Conservation (phyloP, 2,113 vertebrate species). For the Octodon degus region DNA sequence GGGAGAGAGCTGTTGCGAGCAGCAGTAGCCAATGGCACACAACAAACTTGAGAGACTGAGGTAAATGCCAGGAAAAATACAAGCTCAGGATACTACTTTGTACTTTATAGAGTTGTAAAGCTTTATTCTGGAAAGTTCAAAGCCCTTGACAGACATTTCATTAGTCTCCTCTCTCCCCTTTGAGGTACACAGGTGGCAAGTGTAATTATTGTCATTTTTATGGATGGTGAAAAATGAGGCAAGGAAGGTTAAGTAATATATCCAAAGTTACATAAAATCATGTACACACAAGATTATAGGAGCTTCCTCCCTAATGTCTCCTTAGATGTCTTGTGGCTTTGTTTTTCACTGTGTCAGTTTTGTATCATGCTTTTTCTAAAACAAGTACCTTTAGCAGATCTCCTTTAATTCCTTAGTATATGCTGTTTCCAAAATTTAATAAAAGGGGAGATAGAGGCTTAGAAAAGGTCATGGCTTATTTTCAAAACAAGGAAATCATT, state of each 20-base stretch:
- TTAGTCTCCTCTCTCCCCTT: conserved; percentile 45
- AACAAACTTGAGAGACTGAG: background rate
- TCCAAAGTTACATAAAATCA: background rate
- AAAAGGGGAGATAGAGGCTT: accelerated
- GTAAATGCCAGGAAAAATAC: conserved; percentile 60
- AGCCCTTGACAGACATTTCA: conserved; percentile 68
- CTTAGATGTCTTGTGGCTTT: background rate
- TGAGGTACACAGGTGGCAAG: conserved; percentile 73
- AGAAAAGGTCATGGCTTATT: background rate
- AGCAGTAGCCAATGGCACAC: accelerated
- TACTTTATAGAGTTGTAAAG: conserved; percentile 68
- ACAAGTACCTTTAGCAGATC: background rate
- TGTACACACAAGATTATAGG: background rate
- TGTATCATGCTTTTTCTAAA: background rate
- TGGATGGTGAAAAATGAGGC: conserved; percentile 56
- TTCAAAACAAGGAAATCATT: background rate
- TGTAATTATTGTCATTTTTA: conserved; percentile 73
- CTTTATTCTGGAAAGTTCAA: conserved; percentile 72
- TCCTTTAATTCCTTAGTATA: background rate
- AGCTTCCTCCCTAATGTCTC: background rate
- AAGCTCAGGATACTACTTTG: conserved; percentile 51
- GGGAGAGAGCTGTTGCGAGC: background rate
- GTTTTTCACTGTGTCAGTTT: background rate
- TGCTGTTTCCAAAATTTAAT: background rate
- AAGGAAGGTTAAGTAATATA: background rate